phyloP scores from a whole-genome alignment of 2,888 invertebrate genomes.

The Acanthoscelides obtectus region DNA sequence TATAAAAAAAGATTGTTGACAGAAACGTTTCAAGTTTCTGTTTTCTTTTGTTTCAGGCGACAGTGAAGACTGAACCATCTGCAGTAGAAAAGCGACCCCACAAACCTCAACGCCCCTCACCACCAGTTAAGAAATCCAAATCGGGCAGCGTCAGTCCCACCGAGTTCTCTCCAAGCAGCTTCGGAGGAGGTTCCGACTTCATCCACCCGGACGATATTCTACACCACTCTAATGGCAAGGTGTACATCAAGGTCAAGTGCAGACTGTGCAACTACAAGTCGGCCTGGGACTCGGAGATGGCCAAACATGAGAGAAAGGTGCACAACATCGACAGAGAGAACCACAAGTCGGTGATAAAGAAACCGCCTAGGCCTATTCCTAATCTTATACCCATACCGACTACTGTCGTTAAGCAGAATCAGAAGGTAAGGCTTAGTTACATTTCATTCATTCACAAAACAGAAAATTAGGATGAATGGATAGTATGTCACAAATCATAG shows the following conservation, averaged over 20 bases:
- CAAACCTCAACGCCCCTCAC: constrained; percentile 19
- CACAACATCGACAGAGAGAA: constrained; percentile 45
- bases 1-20: too few species aligned
- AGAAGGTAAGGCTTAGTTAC: not conserved
- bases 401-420: constrained; percentile 30
- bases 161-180: not conserved
- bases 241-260: constrained; percentile 48
- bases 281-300: constrained; percentile 56
- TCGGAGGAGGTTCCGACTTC: constrained; percentile 45
- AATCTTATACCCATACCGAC: constrained; percentile 66
- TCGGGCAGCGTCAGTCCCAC: constrained; percentile 2
- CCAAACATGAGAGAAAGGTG: constrained; percentile 49
- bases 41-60: constrained; percentile 31
- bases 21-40: constrained; percentile 4
- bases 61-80: constrained; percentile 26
- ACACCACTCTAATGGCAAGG: constrained; percentile 46
- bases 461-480: too few species aligned
- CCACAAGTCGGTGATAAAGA: constrained; percentile 36
- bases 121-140: constrained; percentile 18
- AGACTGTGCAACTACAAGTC: constrained; percentile 56
- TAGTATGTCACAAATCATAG: too few species aligned
- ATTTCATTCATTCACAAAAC: too few species aligned
- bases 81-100: constrained; percentile 18
- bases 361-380: constrained; percentile 62
- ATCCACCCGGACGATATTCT: constrained; percentile 49